Conservation (phyloP, 2,888 invertebrate genomes). For the Drosophila tanythrix region DNA sequence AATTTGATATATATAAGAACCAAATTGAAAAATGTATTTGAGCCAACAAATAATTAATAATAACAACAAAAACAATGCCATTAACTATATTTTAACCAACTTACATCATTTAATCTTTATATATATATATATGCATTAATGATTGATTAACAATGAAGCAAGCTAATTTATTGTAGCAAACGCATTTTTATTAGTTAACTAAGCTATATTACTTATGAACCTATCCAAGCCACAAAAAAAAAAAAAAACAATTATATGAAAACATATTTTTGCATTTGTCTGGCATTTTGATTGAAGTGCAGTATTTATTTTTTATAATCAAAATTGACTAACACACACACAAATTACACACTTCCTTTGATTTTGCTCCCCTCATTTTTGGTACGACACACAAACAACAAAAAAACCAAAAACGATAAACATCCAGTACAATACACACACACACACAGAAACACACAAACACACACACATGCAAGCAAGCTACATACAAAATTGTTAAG, state of each 20-base stretch:
- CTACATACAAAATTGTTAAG: constrained; percentile 51
- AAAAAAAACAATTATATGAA: not conserved
- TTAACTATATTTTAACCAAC: constrained; percentile 38
- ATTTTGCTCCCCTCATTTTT: constrained; percentile 57
- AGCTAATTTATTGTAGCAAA: constrained; percentile 47
- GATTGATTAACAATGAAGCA: constrained; percentile 51
- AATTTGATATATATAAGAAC: constrained; percentile 14
- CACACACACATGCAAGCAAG: constrained; percentile 56
- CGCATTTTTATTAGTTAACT: constrained; percentile 46
- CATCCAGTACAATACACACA: constrained; percentile 31
- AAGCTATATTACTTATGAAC: constrained; percentile 33
- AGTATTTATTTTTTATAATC: constrained; percentile 20
- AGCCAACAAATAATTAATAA: constrained; percentile 40
- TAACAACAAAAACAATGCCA: constrained; percentile 13
- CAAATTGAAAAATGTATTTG: constrained; percentile 27
- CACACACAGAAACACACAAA: constrained; percentile 37
- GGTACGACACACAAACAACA: constrained; percentile 24
- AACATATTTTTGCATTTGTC: constrained; percentile 51
- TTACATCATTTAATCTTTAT: constrained; percentile 37
- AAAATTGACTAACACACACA: constrained; percentile 11
- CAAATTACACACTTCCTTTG: constrained; percentile 20
- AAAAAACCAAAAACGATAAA: not conserved
- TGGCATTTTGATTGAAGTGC: constrained; percentile 51
- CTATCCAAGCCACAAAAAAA: constrained; percentile 12
- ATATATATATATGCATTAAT: constrained; percentile 46